A percentile compares a stretch with the other conserved stretches of the same genome.
Conservation (phyloP, 2,797 vertebrate species). For the Poeciliopsis infans region DNA sequence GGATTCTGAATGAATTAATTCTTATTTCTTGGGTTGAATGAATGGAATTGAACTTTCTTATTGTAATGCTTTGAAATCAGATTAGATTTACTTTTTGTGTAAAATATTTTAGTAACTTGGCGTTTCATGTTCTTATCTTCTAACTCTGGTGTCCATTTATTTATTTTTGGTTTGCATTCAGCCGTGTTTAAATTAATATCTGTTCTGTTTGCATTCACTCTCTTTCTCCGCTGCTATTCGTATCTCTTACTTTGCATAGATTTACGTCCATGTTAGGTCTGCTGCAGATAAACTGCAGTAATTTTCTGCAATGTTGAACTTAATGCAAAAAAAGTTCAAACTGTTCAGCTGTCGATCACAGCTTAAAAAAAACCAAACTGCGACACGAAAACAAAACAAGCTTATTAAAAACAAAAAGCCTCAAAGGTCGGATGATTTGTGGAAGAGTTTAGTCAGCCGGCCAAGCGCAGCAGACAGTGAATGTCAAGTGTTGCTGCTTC, state of each 20-base stretch:
- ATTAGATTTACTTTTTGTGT: not conserved
- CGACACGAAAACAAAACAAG: not conserved
- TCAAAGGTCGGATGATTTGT: conserved; percentile 67
- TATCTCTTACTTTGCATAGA: not conserved
- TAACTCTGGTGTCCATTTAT: not conserved
- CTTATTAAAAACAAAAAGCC: conserved; percentile 39
- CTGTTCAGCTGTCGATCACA: conserved; percentile 22
- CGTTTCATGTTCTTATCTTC: not conserved
- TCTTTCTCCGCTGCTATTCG: not conserved
- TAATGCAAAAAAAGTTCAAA: not conserved
- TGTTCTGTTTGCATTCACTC: not conserved
- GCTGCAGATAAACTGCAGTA: not conserved
- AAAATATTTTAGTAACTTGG: not conserved
- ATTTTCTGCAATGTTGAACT: not conserved
- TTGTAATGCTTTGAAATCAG: not conserved
- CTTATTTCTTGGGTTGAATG: not conserved
- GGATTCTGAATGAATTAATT: too few relatives aligned
- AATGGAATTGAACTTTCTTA: not conserved
- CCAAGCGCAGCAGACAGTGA: conserved; percentile 46
- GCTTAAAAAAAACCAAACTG: conserved; percentile 17
- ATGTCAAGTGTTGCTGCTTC: conserved; percentile 75
- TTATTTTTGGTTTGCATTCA: not conserved
- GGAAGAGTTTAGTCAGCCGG: conserved; percentile 56
- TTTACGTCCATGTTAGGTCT: not conserved
- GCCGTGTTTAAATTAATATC: not conserved